Percentiles rank a stretch among this genome's conserved stretches.
These are phyloP conservation scores for Ctenicera cuprea DNA, from an alignment of 2,888 invertebrate genomes.

Conservation along the genomic window DNA sequence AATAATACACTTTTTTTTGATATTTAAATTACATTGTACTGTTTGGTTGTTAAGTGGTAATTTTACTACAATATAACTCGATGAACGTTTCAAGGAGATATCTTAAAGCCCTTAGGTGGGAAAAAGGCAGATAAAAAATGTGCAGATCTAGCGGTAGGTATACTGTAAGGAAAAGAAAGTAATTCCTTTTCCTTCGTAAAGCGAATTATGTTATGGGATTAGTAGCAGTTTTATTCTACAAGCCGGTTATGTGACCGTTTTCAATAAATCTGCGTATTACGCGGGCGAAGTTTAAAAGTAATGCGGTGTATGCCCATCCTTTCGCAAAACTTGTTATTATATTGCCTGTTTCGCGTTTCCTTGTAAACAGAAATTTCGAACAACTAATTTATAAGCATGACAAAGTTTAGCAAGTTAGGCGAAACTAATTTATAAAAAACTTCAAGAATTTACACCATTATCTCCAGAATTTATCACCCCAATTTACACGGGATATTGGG, in stretches of 20 bases:
- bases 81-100: not conserved
- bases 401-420: conserved; percentile 39
- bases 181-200: conserved; percentile 23
- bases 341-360: conserved; percentile 11
- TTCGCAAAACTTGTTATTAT: conserved; percentile 18
- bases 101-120: not conserved
- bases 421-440: conserved; percentile 47
- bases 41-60: too few species aligned
- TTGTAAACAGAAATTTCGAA: conserved; percentile 40
- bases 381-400: conserved; percentile 40
- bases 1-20: too few species aligned
- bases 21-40: too few species aligned
- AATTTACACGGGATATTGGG: conserved; percentile 40
- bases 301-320: conserved; percentile 31
- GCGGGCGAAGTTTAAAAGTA: conserved; percentile 29
- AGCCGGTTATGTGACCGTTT: conserved; percentile 34
- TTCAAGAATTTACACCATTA: conserved; percentile 41
- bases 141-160: conserved; percentile 8
- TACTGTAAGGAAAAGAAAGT: conserved; percentile 18
- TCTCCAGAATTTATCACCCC: conserved; percentile 43
- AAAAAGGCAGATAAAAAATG: conserved; percentile 13
- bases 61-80: too few species aligned
- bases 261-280: conserved; percentile 34
- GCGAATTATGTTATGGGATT: conserved; percentile 33
- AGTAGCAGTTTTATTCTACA: conserved; percentile 34